Evolutionary conservation across 2,113 vertebrate species (phyloP).

Genomic region (Gobio gobio): DNA sequence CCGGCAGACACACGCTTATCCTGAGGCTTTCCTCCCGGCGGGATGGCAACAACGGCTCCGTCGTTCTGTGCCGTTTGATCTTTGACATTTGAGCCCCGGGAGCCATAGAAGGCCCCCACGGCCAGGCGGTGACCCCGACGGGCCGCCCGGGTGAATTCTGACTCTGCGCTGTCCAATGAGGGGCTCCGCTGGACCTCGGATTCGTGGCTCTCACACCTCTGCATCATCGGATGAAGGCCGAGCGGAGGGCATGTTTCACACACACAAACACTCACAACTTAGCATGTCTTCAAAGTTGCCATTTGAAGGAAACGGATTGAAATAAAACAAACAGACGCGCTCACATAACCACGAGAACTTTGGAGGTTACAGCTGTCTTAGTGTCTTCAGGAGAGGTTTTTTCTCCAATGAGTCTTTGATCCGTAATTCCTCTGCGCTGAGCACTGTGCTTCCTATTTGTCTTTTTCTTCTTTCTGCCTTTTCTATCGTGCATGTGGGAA

Average conservation of each 20-base stretch:
- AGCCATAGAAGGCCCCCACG: slow-evolving; percentile 86
- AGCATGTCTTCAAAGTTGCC: not conserved
- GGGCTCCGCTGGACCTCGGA: slow-evolving; percentile 84
- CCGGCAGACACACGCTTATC: slow-evolving; percentile 68
- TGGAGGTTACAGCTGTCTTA: not conserved
- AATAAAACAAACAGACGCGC: not conserved
- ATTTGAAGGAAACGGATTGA: not conserved
- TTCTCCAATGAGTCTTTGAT: not conserved
- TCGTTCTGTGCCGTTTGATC: slow-evolving; percentile 64
- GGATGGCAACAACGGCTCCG: slow-evolving; percentile 37
- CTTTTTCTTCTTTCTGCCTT: not conserved
- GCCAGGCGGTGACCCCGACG: slow-evolving; percentile 81
- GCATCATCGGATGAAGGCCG: slow-evolving; percentile 73
- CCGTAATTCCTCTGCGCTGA: not conserved
- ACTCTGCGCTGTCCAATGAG: slow-evolving; percentile 87
- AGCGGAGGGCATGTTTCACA: slow-evolving; percentile 5
- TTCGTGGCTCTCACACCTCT: slow-evolving; percentile 88
- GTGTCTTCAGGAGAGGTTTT: not conserved
- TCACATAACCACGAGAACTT: not conserved
- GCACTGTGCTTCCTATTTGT: not conserved
- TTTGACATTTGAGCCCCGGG: slow-evolving; percentile 71
- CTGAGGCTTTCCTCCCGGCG: slow-evolving; percentile 44
- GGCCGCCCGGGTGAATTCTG: slow-evolving; percentile 80
- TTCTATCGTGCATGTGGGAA: not conserved
- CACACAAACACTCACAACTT: slow-evolving; percentile 22